phyloP scores from a whole-genome alignment of 2,888 invertebrate species.

The Mycalesis mineus region DNA sequence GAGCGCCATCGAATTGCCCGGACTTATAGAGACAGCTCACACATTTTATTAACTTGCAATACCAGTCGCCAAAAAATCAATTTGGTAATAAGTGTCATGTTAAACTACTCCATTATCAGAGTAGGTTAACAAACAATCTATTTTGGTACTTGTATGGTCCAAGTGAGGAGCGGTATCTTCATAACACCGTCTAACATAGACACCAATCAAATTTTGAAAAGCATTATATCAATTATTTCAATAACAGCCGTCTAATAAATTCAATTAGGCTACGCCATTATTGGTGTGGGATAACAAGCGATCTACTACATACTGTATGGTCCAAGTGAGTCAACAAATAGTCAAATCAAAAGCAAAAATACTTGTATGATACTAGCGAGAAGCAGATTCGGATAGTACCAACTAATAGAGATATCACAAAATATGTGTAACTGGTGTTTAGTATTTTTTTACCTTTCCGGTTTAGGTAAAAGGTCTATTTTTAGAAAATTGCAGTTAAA shows the following conservation, averaged over 20 bases:
- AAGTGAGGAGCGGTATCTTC: slow-evolving; percentile 20
- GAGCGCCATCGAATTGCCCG: background rate
- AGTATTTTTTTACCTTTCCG: too few relatives aligned
- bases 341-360: slow-evolving; percentile 28
- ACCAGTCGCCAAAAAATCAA: too few relatives aligned
- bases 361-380: slow-evolving; percentile 27
- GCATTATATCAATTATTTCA: too few relatives aligned
- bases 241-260: too few relatives aligned
- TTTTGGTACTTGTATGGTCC: slow-evolving; percentile 26
- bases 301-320: slow-evolving; percentile 28
- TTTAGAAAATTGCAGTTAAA: too few relatives aligned
- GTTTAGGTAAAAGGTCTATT: too few relatives aligned
- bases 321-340: slow-evolving; percentile 36
- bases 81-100: slow-evolving; percentile 71
- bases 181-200: too few relatives aligned
- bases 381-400: slow-evolving; percentile 9
- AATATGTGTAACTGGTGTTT: too few relatives aligned
- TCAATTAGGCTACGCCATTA: slow-evolving; percentile 60
- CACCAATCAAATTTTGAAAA: too few relatives aligned
- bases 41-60: too few relatives aligned
- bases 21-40: too few relatives aligned
- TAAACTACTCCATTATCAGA: slow-evolving; percentile 59
- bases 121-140: slow-evolving; percentile 38
- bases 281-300: slow-evolving; percentile 43
- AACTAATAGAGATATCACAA: too few relatives aligned